Base-by-base conservation (phyloP, 2,113 vertebrate species). In the Eurystomus gularis region DNA sequence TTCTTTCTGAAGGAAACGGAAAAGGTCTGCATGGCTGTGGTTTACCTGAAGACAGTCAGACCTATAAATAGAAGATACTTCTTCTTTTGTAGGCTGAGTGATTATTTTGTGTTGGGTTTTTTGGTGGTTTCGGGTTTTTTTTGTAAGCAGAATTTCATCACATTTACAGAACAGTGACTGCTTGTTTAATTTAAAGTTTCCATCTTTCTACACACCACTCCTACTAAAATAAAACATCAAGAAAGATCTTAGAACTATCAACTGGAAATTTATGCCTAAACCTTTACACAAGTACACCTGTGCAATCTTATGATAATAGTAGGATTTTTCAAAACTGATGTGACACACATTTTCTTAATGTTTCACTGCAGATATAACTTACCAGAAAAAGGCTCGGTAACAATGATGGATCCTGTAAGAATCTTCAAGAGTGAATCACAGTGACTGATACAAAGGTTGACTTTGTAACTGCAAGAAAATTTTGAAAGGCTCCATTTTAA, bases 91-190 rank as follows among this genome's bases (percentile, higher is more conserved):
- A 35, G 54, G 31, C 31, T 46, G 21, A 46, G 39, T 9, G 12
- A 11, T 51, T 77, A 24, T 26, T 46, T 33, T 61, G 21, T 61
- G 23, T 14, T 13, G 25, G 35, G 44, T 55, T 42, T 49, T 15
- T 1, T 48, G 31, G 6, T 39, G 24, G 4, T 37, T 9, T 71
- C 20, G 9, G 4, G 1, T 9, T 35, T 48, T 3, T 10, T 24
- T 33, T 51, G 40, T 42, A 60, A 52, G 44, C 12, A 60, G 13
- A 84, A 25, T 64, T 86, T 73, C 13, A 73, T 46, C 6, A 9
- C 39, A 51, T 54, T 72, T 60, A 72, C 10, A 39, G 51, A 90
- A 82, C 14, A 71, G 21, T 48, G 64, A 39, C 33, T 72, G 25
- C 40, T 61, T 4, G 2, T 42, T 54, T 70, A 28, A 73, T 28